A percentile compares a stretch with the other conserved stretches of the same genome.
phyloP scores from a whole-genome alignment of 2,888 invertebrate species.

The Acronicta leporina region DNA sequence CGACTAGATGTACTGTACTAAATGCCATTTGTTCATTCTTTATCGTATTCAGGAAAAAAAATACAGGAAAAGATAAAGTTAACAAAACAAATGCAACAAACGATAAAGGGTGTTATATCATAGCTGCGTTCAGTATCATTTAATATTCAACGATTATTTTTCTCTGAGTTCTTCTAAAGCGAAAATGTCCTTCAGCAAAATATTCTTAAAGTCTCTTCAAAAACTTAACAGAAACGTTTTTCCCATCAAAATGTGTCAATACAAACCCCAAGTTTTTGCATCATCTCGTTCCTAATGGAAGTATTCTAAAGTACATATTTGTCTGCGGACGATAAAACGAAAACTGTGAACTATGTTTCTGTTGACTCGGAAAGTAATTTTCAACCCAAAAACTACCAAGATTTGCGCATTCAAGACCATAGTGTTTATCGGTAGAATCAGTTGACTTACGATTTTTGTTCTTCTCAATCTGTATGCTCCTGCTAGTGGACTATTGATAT shows the following conservation, averaged over 20 bases:
- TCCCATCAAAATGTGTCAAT: conserved; percentile 45
- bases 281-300: conserved; percentile 21
- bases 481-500: no score
- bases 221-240: conserved; percentile 29
- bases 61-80: no score
- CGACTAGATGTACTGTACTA: no score
- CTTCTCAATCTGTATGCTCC: no score
- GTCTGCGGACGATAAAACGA: not conserved
- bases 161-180: conserved; percentile 4
- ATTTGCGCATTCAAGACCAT: no score
- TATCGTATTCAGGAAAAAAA: no score
- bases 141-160: not conserved
- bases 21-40: no score
- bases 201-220: conserved; percentile 14
- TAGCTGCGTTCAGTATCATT: no score
- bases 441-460: no score
- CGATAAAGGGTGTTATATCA: no score
- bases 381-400: not conserved
- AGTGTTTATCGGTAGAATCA: no score
- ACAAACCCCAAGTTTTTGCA: conserved; percentile 26
- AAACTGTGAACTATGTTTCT: not conserved
- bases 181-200: conserved; percentile 15
- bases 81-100: no score
- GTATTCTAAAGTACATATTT: conserved; percentile 15
- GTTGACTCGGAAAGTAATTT: not conserved